phyloP scores from a whole-genome alignment of 2,888 invertebrate genomes.

The Pandemis heparana region DNA sequence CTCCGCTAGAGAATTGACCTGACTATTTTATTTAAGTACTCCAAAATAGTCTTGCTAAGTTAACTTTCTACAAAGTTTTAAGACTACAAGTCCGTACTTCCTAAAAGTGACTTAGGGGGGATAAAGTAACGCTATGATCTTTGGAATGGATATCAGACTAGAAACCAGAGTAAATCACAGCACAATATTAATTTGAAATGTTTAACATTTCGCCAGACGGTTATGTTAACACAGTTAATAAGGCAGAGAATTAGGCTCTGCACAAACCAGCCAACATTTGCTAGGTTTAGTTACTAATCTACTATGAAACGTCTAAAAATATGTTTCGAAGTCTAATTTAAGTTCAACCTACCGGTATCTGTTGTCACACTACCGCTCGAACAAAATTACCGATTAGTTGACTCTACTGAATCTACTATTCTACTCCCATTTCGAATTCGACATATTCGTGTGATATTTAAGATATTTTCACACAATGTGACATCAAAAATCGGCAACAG shows the following conservation, averaged over 20 bases:
- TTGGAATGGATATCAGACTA: slow-evolving; percentile 76
- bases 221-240: slow-evolving; percentile 64
- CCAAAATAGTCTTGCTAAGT: slow-evolving; percentile 6
- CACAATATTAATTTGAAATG: slow-evolving; percentile 69
- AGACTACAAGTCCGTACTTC: slow-evolving; percentile 9
- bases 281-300: neutral
- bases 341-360: too few species aligned
- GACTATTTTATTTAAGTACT: slow-evolving; percentile 3
- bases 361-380: too few species aligned
- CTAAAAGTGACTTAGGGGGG: neutral
- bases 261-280: slow-evolving; percentile 13
- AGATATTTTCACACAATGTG: too few species aligned
- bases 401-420: too few species aligned
- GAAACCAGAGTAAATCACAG: slow-evolving; percentile 73
- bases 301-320: neutral
- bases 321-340: too few species aligned
- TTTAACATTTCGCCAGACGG: slow-evolving; percentile 73
- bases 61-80: neutral
- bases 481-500: too few species aligned
- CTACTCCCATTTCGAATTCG: too few species aligned
- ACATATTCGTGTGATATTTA: too few species aligned
- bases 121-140: slow-evolving; percentile 34
- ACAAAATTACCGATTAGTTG: too few species aligned
- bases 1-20: slow-evolving; percentile 21
- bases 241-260: slow-evolving; percentile 65